Base-by-base conservation (phyloP, 2,888 invertebrate species). In the Lampropteryx suffumata region DNA sequence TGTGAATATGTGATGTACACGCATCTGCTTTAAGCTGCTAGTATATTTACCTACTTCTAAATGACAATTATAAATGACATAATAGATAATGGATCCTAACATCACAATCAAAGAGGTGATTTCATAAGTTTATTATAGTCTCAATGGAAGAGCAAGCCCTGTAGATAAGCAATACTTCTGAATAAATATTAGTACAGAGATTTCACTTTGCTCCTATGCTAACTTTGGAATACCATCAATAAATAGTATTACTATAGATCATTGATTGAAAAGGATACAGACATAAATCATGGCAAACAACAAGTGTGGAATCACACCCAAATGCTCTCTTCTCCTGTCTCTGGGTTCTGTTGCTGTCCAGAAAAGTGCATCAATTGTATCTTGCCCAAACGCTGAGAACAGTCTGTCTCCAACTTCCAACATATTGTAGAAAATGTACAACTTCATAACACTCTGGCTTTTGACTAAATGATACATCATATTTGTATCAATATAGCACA, bases 351-450 rank as follows among this genome's bases (percentile, higher is more conserved):
- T 98, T 0, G 99, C 99, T 3, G 99, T 99, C 98, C 99, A 99
- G 76, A 99, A 97, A 34, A 99, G 87, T 1, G 99, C 97, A 91
- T 99, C 99, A 57, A 99, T 95, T 6, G 98, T 97, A 76, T 99
- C 99, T 88, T 99, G 98, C 0, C 99, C 99, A 87, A 98, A 98
- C 26, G 98, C 97, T 49, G 98, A 98, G 75, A 99, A 95, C 61
- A 99, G 87, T 58, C 98, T 92, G 86, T 99, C 99, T 9, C 98
- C 98, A 41, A 98, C 98, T 91, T 99, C 99, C 52, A 99, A 89
- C 98, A 99, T 99, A 81, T 99, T 99, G 84, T 98, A 99, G 90
- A 99, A 99, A 77, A 99, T 98, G 78, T 99, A 99, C 62, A 99
- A 90, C 77, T 99, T 99, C 84, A 99, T 99, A 57, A 99, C 98